Percentiles rank a stretch among this genome's conserved stretches.
Evolutionary conservation across 2,888 invertebrate genomes (phyloP).

Genomic region (Resseliella maxima): DNA sequence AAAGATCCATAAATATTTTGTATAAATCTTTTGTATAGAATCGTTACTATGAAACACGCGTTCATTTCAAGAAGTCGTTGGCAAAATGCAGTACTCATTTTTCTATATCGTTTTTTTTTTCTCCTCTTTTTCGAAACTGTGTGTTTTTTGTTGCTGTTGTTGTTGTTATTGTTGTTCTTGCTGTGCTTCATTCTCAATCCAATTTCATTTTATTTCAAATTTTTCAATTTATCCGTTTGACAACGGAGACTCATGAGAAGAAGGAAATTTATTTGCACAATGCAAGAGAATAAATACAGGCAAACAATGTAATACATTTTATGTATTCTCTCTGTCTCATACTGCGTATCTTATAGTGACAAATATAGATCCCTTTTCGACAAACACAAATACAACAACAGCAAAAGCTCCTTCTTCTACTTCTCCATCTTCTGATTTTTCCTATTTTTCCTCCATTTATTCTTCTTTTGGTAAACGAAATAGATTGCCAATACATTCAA

Average conservation of each 20-base stretch:
- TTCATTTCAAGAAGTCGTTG: neutral
- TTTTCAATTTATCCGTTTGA: conserved; percentile 29
- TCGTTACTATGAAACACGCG: neutral
- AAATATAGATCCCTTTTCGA: neutral
- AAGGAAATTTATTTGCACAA: conserved; percentile 19
- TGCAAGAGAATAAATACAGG: conserved; percentile 4
- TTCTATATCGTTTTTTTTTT: neutral
- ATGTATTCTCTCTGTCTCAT: too few relatives aligned
- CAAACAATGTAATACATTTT: neutral
- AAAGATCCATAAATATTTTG: neutral
- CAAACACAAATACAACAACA: neutral
- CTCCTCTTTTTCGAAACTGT: neutral
- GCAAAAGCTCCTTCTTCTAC: too few relatives aligned
- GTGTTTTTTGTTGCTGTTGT: neutral
- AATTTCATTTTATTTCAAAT: conserved; percentile 15
- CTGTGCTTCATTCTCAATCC: neutral
- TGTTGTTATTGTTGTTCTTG: neutral
- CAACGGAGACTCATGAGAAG: neutral
- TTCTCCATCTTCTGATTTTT: too few relatives aligned
- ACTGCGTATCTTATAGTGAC: neutral
- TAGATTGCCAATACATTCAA: neutral
- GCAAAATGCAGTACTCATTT: conserved; percentile 8
- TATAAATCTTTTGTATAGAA: neutral
- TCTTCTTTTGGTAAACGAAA: too few relatives aligned
- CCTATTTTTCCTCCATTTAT: too few relatives aligned